Evolutionary conservation across 2,888 invertebrate species (phyloP).

Genomic region (Dryococelus australis): DNA sequence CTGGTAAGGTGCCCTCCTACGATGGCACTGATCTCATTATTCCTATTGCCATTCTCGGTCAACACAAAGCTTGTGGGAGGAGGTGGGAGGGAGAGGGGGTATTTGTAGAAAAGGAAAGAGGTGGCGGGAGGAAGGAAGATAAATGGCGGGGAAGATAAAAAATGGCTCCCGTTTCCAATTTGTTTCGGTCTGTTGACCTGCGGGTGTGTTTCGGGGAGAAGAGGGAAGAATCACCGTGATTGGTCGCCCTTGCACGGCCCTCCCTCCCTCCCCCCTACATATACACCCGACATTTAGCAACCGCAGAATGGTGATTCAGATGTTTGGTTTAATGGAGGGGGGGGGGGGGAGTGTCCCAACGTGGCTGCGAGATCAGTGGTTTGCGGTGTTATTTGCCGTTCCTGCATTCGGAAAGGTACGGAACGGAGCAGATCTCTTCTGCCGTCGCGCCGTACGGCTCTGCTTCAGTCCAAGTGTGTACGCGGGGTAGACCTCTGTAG

Average conservation of each 20-base stretch:
- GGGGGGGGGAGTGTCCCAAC: too few species aligned
- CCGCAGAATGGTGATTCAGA: not conserved
- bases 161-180: conserved; percentile 3
- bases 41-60: not conserved
- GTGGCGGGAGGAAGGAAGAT: not conserved
- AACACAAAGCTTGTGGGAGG: not conserved
- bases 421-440: too few species aligned
- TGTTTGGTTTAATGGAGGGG: too few species aligned
- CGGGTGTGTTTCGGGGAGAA: not conserved
- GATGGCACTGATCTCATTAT: not conserved
- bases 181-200: conserved; percentile 1
- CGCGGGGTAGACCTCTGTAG: too few species aligned
- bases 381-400: too few species aligned
- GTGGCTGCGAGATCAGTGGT: too few species aligned
- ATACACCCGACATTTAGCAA: not conserved
- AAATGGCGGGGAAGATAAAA: conserved; percentile 11
- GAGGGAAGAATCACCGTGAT: not conserved
- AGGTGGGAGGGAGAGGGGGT: not conserved
- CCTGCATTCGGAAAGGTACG: too few species aligned
- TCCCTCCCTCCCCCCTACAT: not conserved
- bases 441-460: too few species aligned
- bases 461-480: too few species aligned
- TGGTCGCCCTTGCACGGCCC: not conserved
- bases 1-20: too few species aligned
- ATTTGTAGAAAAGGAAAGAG: too few species aligned